phyloP scores from a whole-genome alignment of 2,888 invertebrate species.

The Ornithoptera priamus region DNA sequence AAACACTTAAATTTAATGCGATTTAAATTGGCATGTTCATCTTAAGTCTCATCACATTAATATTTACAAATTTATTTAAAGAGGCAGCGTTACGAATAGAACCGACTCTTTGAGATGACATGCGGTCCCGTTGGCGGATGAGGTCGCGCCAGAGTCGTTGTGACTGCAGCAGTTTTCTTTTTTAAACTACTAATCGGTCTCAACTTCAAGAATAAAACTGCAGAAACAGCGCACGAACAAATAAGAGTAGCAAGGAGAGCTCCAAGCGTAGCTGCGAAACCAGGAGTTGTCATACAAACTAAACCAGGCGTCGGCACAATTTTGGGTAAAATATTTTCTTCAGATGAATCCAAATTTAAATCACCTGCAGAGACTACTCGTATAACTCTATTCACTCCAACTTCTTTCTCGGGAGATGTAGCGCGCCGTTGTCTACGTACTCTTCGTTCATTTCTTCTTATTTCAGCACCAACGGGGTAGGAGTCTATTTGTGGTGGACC shows the following conservation, averaged over 20 bases:
- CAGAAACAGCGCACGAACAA: conserved; percentile 91
- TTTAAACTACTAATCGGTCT: conserved; percentile 83
- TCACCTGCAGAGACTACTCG: conserved; percentile 95
- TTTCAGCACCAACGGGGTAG: conserved; percentile 81
- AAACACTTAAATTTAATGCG: conserved; percentile 63
- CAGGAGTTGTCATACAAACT: conserved; percentile 97
- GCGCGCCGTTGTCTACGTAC: conserved; percentile 83
- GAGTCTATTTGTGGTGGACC: conserved; percentile 83
- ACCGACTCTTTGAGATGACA: conserved; percentile 81
- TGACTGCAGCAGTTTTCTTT: conserved; percentile 75
- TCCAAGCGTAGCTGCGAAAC: conserved; percentile 92
- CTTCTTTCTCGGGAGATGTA: conserved; percentile 85
- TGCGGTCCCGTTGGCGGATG: conserved; percentile 69
- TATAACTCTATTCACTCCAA: conserved; percentile 93
- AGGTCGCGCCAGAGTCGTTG: conserved; percentile 72
- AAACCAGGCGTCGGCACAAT: conserved; percentile 85
- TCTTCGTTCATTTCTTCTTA: conserved; percentile 86
- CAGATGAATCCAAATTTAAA: conserved; percentile 88
- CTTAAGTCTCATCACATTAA: conserved; percentile 79
- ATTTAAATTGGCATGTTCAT: conserved; percentile 68
- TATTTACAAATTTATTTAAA: conserved; percentile 76
- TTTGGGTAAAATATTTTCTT: conserved; percentile 81
- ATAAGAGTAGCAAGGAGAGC: conserved; percentile 90
- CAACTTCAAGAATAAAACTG: conserved; percentile 90
- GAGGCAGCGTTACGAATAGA: conserved; percentile 81